Conservation (phyloP, 2,888 invertebrate genomes). For the Ditula angustiorana region DNA sequence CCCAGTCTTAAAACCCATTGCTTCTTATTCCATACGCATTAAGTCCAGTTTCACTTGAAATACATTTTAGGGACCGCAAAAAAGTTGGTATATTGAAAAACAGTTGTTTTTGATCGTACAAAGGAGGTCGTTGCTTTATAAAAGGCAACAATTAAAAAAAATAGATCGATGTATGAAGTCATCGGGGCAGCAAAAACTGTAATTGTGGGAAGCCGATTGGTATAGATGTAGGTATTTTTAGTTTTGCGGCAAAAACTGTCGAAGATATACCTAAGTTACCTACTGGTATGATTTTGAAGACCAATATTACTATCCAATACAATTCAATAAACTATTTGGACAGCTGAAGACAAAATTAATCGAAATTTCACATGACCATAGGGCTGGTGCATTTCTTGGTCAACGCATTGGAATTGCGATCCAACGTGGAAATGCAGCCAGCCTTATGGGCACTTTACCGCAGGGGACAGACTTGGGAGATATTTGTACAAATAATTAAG, state of each 20-base stretch:
- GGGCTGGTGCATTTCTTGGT: no score
- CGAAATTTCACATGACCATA: no score
- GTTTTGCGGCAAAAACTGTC: conserved; percentile 7
- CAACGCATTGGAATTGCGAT: no score
- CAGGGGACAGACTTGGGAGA: no score
- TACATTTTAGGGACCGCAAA: not conserved
- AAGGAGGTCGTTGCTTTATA: conserved; percentile 40
- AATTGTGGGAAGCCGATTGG: conserved; percentile 34
- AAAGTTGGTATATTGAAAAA: conserved; percentile 32
- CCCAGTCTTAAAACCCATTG: conserved; percentile 9
- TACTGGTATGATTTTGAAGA: not conserved
- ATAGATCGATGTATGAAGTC: conserved; percentile 40
- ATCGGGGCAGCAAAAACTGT: conserved; percentile 30
- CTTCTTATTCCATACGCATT: not conserved
- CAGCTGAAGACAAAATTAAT: no score
- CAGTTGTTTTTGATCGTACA: conserved; percentile 37
- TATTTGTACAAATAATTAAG: no score
- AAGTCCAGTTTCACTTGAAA: not conserved
- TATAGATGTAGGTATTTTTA: conserved; percentile 11
- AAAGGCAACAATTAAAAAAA: conserved; percentile 38
- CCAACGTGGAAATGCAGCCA: no score
- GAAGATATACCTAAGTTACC: no score
- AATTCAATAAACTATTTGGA: no score
- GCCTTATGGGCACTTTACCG: no score
- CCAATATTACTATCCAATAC: no score